These are phyloP conservation scores for Hyposoter dolosus DNA, from an alignment of 2,888 invertebrate genomes.

Conservation along the genomic window DNA sequence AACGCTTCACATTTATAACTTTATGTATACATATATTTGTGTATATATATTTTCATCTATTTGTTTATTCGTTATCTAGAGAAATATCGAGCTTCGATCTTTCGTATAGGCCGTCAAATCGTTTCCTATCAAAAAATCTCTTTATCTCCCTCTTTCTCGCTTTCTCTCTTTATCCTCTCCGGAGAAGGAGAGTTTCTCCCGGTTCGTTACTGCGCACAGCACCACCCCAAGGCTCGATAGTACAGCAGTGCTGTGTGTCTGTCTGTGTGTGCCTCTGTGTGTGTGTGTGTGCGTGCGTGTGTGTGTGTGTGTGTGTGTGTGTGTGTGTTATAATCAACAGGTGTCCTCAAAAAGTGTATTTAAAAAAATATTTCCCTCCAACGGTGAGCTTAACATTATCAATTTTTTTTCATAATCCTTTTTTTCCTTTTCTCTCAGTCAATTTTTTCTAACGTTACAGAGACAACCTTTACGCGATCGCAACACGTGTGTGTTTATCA, in stretches of 20 bases:
- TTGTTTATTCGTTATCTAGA: background rate
- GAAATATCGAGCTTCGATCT: background rate
- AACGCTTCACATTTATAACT: background rate
- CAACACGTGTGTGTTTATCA: background rate
- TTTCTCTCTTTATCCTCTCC: conserved; percentile 20
- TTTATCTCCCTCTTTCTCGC: conserved; percentile 10
- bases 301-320: no score
- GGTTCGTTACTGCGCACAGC: conserved; percentile 64
- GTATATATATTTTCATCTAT: background rate
- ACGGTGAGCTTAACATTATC: background rate
- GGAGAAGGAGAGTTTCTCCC: conserved; percentile 36
- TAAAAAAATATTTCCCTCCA: conserved; percentile 70
- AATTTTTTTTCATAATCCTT: background rate
- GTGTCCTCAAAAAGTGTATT: conserved; percentile 73
- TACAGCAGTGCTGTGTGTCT: conserved; percentile 61
- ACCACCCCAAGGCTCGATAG: conserved; percentile 63
- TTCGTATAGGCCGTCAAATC: background rate
- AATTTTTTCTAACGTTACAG: conserved; percentile 23
- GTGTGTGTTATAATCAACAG: conserved; percentile 72
- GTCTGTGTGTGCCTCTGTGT: no score
- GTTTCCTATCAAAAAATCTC: background rate
- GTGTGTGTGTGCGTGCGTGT: no score
- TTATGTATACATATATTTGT: background rate
- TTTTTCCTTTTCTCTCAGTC: background rate
- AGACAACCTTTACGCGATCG: background rate